These are phyloP conservation scores for Podarcis siculus DNA, from an alignment of 2,797 vertebrate species.

Conservation along the genomic window DNA sequence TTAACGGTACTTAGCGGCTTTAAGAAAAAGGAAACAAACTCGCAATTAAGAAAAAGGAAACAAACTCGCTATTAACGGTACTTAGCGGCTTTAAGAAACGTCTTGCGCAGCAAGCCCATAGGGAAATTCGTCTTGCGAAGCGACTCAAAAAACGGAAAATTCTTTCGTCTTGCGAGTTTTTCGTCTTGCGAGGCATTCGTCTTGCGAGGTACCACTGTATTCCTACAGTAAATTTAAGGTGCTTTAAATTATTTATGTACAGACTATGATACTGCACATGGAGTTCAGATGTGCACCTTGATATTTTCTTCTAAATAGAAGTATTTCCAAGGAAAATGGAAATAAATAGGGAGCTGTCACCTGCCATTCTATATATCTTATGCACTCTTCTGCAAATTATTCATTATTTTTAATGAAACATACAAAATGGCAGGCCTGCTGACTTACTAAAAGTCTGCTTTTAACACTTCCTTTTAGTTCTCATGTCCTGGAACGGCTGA, in stretches of 20 bases:
- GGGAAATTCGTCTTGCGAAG: no score
- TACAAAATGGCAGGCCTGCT: not conserved
- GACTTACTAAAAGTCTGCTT: not conserved
- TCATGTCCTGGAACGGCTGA: accelerated
- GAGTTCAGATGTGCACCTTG: not conserved
- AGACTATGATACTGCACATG: not conserved
- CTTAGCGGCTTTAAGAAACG: no score
- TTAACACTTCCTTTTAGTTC: accelerated
- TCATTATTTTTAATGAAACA: not conserved
- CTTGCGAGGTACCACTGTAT: no score
- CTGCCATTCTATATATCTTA: not conserved
- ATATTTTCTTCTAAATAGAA: not conserved
- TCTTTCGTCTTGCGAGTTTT: no score
- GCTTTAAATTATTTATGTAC: not conserved
- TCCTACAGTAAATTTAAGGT: not conserved
- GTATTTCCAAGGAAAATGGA: not conserved
- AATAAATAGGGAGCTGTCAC: not conserved
- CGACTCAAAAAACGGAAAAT: no score
- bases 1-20: no score
- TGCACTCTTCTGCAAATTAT: not conserved
- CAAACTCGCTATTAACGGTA: no score
- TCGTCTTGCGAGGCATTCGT: no score
- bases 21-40: no score
- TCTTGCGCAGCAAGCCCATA: no score
- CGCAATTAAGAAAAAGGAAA: no score